phyloP scores from a whole-genome alignment of 2,888 invertebrate species.

The Linnaemya vulpina region DNA sequence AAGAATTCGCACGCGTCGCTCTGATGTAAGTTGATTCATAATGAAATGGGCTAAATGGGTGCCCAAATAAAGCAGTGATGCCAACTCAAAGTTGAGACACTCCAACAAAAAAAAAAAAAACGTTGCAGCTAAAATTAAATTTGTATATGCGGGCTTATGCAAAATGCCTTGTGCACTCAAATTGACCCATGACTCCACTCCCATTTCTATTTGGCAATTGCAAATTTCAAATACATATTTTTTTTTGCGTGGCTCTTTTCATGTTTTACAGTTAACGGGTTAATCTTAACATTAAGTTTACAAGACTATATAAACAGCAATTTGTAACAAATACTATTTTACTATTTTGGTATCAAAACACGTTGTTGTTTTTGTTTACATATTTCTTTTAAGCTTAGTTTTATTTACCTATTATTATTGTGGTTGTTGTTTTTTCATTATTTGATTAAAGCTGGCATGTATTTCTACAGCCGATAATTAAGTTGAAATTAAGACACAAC shows the following conservation, averaged over 20 bases:
- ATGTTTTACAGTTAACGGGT: conserved; percentile 34
- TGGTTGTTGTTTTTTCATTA: conserved; percentile 11
- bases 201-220: too few species aligned
- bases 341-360: conserved; percentile 35
- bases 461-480: conserved; percentile 60
- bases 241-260: neutral
- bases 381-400: conserved; percentile 6
- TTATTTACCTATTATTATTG: neutral
- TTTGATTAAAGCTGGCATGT: conserved; percentile 21
- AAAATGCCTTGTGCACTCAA: too few species aligned
- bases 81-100: too few species aligned
- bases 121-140: too few species aligned
- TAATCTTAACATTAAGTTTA: conserved; percentile 40
- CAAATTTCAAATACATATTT: too few species aligned
- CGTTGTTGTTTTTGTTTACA: conserved; percentile 34
- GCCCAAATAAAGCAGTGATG: too few species aligned
- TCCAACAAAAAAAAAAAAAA: too few species aligned
- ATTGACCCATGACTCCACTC: too few species aligned
- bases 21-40: too few species aligned
- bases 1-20: too few species aligned
- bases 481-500: conserved; percentile 59
- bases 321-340: conserved; percentile 55
- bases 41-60: too few species aligned
- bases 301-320: conserved; percentile 59
- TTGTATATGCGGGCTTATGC: too few species aligned